Base-by-base conservation (phyloP, 2,797 vertebrate species). In the Ptychadena robeensis region DNA sequence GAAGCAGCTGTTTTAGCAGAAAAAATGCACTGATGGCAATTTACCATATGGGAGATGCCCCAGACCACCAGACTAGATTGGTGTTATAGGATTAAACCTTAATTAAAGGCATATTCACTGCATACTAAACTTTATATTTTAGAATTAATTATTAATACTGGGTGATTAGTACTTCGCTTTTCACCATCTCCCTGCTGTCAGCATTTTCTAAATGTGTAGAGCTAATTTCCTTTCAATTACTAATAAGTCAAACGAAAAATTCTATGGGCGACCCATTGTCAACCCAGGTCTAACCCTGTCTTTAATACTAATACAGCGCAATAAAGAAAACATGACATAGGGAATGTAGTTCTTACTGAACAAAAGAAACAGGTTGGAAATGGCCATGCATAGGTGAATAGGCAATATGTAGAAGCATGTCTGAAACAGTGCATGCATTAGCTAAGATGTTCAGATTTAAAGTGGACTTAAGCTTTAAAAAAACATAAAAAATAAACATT, bases 91-190 rank as follows among this genome's bases (percentile, higher is more conserved):
- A 22, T 64, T 32, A 30, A 22, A 1, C 32, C 22, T 37, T 65
- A 40, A 40, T 65, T 76, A 38, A 64, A 37, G 64, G 30, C 30
- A 40, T 22, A 30, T 27, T 11, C 3, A 31, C 28, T 2, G n/a
- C 10, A 28, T 18, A 38, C 10, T 18, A 64, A 34, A 34, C 5
- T 30, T 9, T 61, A 2, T n/a, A n/a, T n/a, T n/a, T n/a, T n/a
- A n/a, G n/a, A n/a, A n/a, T n/a, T n/a, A 73, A 73, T 61, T 30
- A 59, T 73, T 34, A 73, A 73, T 73, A 12, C 34, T 59, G 44
- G 44, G 44, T 53, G 18, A 53, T 15, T 15, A 15, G 22, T 53
- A 22, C 6, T 15, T 48, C 15, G 14, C 3, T 15, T 53, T 53
- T 53, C 18, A 22, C 44, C 1, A 1, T 18, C 44, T 7, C 6